Evolutionary conservation across 2,797 vertebrate genomes (phyloP).

Genomic region (Okamejei kenojei): DNA sequence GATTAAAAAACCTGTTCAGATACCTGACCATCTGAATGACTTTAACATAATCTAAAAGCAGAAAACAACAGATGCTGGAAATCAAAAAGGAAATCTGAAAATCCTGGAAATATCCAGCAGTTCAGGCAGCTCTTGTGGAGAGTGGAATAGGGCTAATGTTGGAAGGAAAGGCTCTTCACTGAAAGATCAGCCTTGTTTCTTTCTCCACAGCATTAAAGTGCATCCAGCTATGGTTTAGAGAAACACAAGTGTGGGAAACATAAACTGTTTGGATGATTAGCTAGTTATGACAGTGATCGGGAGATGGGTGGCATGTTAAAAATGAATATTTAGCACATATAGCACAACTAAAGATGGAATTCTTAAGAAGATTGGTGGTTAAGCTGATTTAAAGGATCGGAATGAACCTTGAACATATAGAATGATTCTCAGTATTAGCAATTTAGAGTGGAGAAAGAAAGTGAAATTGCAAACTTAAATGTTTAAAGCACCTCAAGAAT

Average conservation of each 20-base stretch:
- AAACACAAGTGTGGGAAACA: background rate
- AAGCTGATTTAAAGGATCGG: background rate
- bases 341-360: background rate
- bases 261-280: background rate
- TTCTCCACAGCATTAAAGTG: background rate
- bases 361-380: background rate
- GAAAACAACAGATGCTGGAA: background rate
- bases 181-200: no score
- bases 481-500: background rate
- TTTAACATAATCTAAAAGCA: background rate
- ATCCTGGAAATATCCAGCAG: no score
- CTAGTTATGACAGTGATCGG: background rate
- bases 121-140: no score
- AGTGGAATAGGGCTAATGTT: no score
- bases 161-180: no score
- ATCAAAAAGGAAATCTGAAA: no score
- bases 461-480: slow-evolving; percentile 3
- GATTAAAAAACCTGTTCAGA: background rate
- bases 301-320: background rate
- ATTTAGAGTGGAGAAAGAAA: background rate
- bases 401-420: background rate
- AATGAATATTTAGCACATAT: background rate
- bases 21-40: background rate
- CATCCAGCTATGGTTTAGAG: background rate
- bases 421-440: background rate